Evolutionary conservation across 2,888 invertebrate genomes (phyloP).

Genomic region (Thymelicus acteon): DNA sequence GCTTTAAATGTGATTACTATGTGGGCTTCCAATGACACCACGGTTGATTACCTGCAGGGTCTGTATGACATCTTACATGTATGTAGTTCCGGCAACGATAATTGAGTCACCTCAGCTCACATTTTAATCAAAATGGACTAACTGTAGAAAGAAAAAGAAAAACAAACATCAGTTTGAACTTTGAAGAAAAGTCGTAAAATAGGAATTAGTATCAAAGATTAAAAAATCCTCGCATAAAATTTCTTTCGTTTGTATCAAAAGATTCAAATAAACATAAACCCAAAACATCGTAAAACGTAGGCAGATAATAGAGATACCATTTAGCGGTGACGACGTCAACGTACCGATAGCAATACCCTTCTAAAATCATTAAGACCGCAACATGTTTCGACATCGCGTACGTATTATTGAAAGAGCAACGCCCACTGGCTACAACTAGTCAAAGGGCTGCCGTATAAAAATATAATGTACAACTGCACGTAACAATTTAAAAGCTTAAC

Average conservation of each 20-base stretch:
- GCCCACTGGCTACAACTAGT: conserved; percentile 21
- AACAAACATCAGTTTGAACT: too few relatives aligned
- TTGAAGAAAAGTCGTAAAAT: too few relatives aligned
- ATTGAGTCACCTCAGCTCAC: neutral
- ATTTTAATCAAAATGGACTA: too few relatives aligned
- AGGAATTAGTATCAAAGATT: too few relatives aligned
- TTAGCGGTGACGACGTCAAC: conserved; percentile 1
- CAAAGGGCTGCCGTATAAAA: conserved; percentile 9
- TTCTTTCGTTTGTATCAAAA: too few relatives aligned
- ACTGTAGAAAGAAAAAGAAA: too few relatives aligned
- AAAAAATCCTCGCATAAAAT: too few relatives aligned
- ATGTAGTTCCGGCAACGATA: too few relatives aligned
- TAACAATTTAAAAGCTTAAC: neutral
- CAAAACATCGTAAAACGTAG: conserved; percentile 6
- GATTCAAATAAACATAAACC: neutral
- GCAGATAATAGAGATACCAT: conserved; percentile 31
- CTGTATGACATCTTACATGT: neutral
- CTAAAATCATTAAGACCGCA: conserved; percentile 37
- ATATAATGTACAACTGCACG: neutral
- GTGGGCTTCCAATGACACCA: conserved; percentile 23
- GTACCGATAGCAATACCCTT: conserved; percentile 33
- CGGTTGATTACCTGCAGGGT: conserved; percentile 18
- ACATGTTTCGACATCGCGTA: conserved; percentile 33
- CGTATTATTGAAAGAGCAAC: conserved; percentile 27
- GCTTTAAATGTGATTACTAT: conserved; percentile 43